Conservation (phyloP, 2,888 invertebrate genomes). For the Thysanoteuthis rhombus region DNA sequence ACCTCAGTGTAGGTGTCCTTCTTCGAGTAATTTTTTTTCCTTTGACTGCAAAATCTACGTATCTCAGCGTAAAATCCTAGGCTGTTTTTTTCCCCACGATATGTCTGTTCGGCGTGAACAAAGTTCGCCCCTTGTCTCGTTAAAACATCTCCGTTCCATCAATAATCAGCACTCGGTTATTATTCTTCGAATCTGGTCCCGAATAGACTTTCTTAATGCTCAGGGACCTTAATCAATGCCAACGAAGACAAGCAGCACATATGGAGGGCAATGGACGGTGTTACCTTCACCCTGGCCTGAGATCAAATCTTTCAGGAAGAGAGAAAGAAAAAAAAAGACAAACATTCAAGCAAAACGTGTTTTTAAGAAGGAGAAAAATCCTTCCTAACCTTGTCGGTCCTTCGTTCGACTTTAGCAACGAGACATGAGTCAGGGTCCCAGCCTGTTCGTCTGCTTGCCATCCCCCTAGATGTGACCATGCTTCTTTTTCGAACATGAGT, state of each 20-base stretch:
- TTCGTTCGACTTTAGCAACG: conserved; percentile 12
- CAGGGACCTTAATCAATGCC: neutral
- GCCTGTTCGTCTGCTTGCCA: neutral
- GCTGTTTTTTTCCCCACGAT: neutral
- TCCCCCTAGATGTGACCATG: neutral
- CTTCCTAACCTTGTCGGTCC: neutral
- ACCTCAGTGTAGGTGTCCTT: neutral
- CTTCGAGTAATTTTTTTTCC: neutral
- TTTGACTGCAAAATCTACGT: no score
- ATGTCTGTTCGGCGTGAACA: neutral
- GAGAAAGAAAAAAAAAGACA: neutral
- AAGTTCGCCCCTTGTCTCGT: neutral
- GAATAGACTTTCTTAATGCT: neutral
- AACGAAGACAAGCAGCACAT: neutral
- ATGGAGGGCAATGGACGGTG: neutral
- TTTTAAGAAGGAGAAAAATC: neutral
- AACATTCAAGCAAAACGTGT: neutral
- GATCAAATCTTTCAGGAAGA: neutral
- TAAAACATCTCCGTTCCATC: neutral
- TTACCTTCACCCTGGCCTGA: neutral
- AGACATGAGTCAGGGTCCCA: neutral
- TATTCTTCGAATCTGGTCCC: neutral
- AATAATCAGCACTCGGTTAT: neutral
- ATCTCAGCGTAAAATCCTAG: no score
- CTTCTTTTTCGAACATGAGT: neutral